Conservation (phyloP, 2,797 vertebrate genomes). For the Leptoclinus maculatus region DNA sequence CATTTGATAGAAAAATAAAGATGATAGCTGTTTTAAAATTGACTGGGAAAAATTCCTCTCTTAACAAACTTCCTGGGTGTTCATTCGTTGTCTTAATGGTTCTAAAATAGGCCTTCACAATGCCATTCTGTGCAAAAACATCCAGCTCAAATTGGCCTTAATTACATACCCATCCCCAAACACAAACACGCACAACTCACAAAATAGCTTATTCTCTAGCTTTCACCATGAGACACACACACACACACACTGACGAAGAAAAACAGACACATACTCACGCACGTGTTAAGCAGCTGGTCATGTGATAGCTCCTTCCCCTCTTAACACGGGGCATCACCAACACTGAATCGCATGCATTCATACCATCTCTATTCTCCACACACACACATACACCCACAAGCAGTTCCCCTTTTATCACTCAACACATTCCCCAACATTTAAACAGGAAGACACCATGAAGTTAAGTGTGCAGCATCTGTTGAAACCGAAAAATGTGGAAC, state of each 20-base stretch:
- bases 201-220: slow-evolving; percentile 43
- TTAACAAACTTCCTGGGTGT: neutral
- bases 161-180: slow-evolving; percentile 31
- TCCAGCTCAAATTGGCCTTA: slow-evolving; percentile 34
- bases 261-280: slow-evolving; percentile 43
- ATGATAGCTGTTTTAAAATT: neutral
- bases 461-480: slow-evolving; percentile 16
- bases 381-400: neutral
- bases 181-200: slow-evolving; percentile 32
- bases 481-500: slow-evolving; percentile 15
- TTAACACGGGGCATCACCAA: slow-evolving; percentile 42
- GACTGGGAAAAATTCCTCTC: neutral
- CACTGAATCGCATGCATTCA: slow-evolving; percentile 25
- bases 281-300: slow-evolving; percentile 74
- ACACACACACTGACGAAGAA: slow-evolving; percentile 34
- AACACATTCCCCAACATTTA: slow-evolving; percentile 23
- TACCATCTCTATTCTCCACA: slow-evolving; percentile 28
- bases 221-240: slow-evolving; percentile 26
- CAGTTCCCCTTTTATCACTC: slow-evolving; percentile 52
- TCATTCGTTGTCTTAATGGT: slow-evolving; percentile 4
- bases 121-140: slow-evolving; percentile 30
- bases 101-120: slow-evolving; percentile 31
- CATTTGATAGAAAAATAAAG: neutral
- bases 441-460: slow-evolving; percentile 31
- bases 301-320: slow-evolving; percentile 67